Evolutionary conservation across 2,113 vertebrate species (phyloP).

Genomic region (Chaetodon trifascialis): DNA sequence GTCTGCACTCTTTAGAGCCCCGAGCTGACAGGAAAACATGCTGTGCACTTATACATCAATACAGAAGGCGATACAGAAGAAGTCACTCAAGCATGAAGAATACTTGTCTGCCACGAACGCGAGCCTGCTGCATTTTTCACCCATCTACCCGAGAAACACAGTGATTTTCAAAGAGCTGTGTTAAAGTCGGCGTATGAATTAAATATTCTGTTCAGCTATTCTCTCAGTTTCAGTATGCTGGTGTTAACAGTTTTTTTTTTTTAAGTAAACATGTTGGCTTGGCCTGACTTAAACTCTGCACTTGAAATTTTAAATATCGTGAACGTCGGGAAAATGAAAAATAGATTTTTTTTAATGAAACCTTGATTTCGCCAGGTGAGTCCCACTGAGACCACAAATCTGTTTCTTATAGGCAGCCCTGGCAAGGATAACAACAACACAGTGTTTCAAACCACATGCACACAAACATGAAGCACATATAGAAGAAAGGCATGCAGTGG

Average conservation of each 20-base stretch:
- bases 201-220: conserved; percentile 46
- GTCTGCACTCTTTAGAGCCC: conserved; percentile 18
- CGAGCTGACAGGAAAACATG: conserved; percentile 45
- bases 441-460: too few species aligned
- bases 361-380: too few species aligned
- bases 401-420: too few species aligned
- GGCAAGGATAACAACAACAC: too few species aligned
- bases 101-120: conserved; percentile 8
- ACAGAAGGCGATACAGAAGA: conserved; percentile 13
- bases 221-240: conserved; percentile 28
- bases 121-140: conserved; percentile 17
- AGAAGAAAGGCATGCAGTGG: too few species aligned
- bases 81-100: conserved; percentile 30
- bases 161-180: conserved; percentile 23
- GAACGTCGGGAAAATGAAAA: too few species aligned
- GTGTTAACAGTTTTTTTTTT: conserved; percentile 28
- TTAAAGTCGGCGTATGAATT: conserved; percentile 37
- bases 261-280: conserved; percentile 15
- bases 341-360: too few species aligned
- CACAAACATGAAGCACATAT: too few species aligned
- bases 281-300: conserved; percentile 6
- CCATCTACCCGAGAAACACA: conserved; percentile 4
- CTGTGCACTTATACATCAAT: conserved; percentile 19
- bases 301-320: too few species aligned
- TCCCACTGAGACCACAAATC: too few species aligned